Evolutionary conservation across 2,797 vertebrate genomes (phyloP).

Genomic region (Picus viridis): DNA sequence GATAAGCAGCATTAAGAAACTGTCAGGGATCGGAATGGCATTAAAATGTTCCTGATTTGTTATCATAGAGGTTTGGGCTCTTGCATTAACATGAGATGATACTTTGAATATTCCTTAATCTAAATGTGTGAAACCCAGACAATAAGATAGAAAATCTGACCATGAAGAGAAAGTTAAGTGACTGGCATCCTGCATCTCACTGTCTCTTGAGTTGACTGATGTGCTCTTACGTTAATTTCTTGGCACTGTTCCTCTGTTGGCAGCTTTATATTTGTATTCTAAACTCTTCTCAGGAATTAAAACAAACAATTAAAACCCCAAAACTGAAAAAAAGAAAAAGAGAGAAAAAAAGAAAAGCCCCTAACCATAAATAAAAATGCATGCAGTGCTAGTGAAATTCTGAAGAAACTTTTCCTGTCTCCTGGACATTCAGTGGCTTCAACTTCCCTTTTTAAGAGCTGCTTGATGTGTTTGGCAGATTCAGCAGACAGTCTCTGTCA

Average conservation of each 20-base stretch:
- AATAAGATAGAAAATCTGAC: not conserved
- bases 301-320: too few species aligned
- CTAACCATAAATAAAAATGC: accelerated
- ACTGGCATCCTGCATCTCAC: not conserved
- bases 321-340: not conserved
- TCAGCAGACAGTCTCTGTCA: not conserved
- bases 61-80: not conserved
- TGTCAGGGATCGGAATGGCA: slow-evolving; percentile 35
- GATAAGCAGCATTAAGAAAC: slow-evolving; percentile 59
- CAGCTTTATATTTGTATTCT: not conserved
- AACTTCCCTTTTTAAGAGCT: not conserved
- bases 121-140: not conserved
- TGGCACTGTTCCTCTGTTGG: not conserved
- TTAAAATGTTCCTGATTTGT: not conserved
- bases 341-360: accelerated
- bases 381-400: accelerated
- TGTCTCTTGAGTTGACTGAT: not conserved
- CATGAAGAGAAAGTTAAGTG: not conserved
- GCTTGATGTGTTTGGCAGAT: not conserved
- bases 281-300: not conserved
- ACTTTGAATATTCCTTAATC: not conserved
- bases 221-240: not conserved
- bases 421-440: not conserved
- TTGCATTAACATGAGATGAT: not conserved
- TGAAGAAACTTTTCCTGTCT: not conserved